phyloP scores from a whole-genome alignment of 1,140 invertebrate species.

The Dolichoris vasculosae region DNA sequence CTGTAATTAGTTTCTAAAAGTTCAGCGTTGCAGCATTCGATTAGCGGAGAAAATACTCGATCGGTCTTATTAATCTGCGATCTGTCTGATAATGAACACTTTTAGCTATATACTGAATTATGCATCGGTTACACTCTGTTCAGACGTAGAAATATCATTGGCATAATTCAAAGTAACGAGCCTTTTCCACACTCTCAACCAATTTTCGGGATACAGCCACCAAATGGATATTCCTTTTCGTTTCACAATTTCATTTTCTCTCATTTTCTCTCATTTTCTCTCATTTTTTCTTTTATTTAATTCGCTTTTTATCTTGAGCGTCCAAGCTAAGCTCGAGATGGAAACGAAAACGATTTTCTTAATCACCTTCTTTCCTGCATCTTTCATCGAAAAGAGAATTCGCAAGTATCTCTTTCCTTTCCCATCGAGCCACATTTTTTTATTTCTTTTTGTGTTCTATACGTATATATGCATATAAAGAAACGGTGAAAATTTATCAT shows the following conservation, averaged over 20 bases:
- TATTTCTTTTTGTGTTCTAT: not conserved
- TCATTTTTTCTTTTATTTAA: constrained; percentile 54
- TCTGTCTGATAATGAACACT: constrained; percentile 63
- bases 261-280: not conserved
- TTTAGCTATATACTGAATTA: constrained; percentile 63
- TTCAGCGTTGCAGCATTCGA: constrained; percentile 55
- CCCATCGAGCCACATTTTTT: not conserved
- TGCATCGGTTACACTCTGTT: constrained; percentile 62
- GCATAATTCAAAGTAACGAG: constrained; percentile 73
- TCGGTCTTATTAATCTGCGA: constrained; percentile 69
- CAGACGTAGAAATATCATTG: constrained; percentile 70
- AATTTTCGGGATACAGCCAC: constrained; percentile 49
- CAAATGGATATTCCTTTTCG: constrained; percentile 53
- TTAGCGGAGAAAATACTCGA: constrained; percentile 61
- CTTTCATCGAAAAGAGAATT: constrained; percentile 13
- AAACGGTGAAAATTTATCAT: not conserved
- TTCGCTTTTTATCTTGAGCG: constrained; percentile 62
- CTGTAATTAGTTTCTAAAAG: not conserved
- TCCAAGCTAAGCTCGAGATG: constrained; percentile 35
- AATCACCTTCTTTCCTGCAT: constrained; percentile 46
- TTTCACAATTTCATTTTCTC: not conserved
- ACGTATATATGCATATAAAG: not conserved
- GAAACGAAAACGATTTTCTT: constrained; percentile 38
- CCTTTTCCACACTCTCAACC: constrained; percentile 48
- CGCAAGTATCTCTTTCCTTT: not conserved